A percentile compares a stretch with the other conserved stretches of the same genome.
These are phyloP conservation scores for Chymomyza caudatula DNA, from an alignment of 2,888 invertebrate genomes.

Conservation along the genomic window DNA sequence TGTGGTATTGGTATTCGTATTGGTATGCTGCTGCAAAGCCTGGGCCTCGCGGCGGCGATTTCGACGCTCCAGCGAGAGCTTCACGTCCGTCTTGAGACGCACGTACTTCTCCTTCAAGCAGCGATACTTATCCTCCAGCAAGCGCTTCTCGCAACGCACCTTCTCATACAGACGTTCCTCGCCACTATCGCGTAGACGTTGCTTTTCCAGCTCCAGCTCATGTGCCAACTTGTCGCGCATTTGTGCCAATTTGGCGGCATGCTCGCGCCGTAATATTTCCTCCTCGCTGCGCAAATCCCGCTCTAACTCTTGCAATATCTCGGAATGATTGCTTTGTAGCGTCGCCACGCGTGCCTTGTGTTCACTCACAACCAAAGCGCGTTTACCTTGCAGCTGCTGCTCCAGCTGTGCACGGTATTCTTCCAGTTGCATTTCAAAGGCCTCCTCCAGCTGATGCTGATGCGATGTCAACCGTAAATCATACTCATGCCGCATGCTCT, in stretches of 20 bases:
- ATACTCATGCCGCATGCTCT: conserved; percentile 76
- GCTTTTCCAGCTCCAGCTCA: conserved; percentile 80
- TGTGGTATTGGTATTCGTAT: conserved; percentile 82
- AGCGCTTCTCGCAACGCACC: conserved; percentile 84
- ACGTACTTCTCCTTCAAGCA: conserved; percentile 90
- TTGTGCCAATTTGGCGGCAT: conserved; percentile 83
- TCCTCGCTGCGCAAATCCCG: conserved; percentile 80
- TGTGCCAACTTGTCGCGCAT: conserved; percentile 81
- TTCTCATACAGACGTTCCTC: conserved; percentile 81
- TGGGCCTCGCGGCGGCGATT: conserved; percentile 83
- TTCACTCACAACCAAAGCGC: conserved; percentile 80
- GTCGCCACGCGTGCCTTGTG: conserved; percentile 77
- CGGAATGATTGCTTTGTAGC: conserved; percentile 75
- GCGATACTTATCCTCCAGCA: conserved; percentile 87
- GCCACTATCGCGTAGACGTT: conserved; percentile 75
- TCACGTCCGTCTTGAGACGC: conserved; percentile 88
- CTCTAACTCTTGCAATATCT: conserved; percentile 76
- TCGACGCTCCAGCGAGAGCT: conserved; percentile 86
- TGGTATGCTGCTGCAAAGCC: conserved; percentile 77
- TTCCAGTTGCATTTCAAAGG: conserved; percentile 78
- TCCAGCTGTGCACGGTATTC: conserved; percentile 71
- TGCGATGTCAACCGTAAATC: conserved; percentile 77
- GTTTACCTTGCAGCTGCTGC: conserved; percentile 79
- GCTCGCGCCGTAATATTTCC: conserved; percentile 83
- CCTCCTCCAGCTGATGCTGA: conserved; percentile 79